Evolutionary conservation across 92 coral and sea anemone genomes (phyloP).

Genomic region (Plumapathes pennacea): DNA sequence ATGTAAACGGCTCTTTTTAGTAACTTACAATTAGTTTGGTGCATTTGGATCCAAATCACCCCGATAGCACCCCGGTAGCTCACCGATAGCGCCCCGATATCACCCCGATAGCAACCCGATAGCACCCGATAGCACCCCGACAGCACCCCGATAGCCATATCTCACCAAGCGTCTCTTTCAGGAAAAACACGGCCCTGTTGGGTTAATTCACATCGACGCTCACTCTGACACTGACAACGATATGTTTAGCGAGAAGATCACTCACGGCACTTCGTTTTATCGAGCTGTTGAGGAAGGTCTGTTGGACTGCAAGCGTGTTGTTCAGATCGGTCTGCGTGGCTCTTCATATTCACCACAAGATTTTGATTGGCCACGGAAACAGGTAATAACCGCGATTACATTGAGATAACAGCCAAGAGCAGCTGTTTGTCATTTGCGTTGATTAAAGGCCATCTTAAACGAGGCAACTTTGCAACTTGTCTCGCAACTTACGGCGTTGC

Average conservation of each 20-base stretch:
- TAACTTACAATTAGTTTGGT: no score
- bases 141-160: no score
- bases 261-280: constrained; percentile 67
- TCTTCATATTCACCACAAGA: constrained; percentile 37
- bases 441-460: background rate
- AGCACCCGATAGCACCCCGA: no score
- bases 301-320: constrained; percentile 60
- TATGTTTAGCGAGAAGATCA: constrained; percentile 47
- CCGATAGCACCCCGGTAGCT: no score
- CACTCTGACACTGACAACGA: constrained; percentile 58
- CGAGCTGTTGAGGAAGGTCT: constrained; percentile 75
- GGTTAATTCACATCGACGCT: constrained; percentile 65
- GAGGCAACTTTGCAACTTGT: background rate
- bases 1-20: no score
- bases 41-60: no score
- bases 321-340: constrained; percentile 72
- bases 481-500: no score
- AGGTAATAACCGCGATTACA: constrained; percentile 15
- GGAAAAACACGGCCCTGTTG: constrained; percentile 73
- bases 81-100: no score
- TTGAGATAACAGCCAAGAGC: background rate
- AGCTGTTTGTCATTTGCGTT: background rate
- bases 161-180: no score
- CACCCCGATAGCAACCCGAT: no score
- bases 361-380: constrained; percentile 28